These are phyloP conservation scores for Acleris literana DNA, from an alignment of 2,888 invertebrate genomes.

Conservation along the genomic window DNA sequence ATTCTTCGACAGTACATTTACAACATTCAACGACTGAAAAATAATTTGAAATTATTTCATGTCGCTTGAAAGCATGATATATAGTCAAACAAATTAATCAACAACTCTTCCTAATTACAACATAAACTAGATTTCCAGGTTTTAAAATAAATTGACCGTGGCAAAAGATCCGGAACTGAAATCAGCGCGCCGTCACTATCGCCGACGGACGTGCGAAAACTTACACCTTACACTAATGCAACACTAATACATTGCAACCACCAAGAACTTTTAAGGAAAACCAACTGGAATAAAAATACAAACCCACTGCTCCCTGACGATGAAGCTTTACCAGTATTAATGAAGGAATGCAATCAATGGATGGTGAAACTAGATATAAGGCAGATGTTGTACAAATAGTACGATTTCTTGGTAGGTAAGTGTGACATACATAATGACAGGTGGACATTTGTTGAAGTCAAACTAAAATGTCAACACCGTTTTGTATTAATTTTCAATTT, in stretches of 20 bases:
- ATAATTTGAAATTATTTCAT: too few relatives aligned
- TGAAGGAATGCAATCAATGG: slow-evolving; percentile 3
- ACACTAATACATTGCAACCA: slow-evolving; percentile 32
- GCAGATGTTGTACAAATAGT: not conserved
- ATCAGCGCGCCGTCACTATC: slow-evolving; percentile 49
- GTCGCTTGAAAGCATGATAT: too few relatives aligned
- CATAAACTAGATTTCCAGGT: slow-evolving; percentile 15
- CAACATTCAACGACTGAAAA: too few relatives aligned
- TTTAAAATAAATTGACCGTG: slow-evolving; percentile 37
- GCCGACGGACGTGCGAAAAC: slow-evolving; percentile 52
- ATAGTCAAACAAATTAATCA: not conserved
- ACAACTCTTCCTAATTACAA: slow-evolving; percentile 3
- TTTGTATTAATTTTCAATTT: slow-evolving; percentile 34
- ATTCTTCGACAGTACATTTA: too few relatives aligned
- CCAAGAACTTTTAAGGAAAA: not conserved
- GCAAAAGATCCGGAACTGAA: slow-evolving; percentile 51
- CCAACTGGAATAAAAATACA: not conserved
- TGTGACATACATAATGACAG: slow-evolving; percentile 51
- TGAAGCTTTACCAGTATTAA: not conserved
- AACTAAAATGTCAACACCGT: slow-evolving; percentile 51
- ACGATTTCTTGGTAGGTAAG: slow-evolving; percentile 28
- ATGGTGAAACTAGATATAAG: not conserved
- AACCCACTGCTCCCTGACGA: not conserved
- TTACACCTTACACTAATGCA: slow-evolving; percentile 58
- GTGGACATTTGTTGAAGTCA: slow-evolving; percentile 54